phyloP scores from a whole-genome alignment of 2,888 invertebrate species.

The Drosophila melanosoma region DNA sequence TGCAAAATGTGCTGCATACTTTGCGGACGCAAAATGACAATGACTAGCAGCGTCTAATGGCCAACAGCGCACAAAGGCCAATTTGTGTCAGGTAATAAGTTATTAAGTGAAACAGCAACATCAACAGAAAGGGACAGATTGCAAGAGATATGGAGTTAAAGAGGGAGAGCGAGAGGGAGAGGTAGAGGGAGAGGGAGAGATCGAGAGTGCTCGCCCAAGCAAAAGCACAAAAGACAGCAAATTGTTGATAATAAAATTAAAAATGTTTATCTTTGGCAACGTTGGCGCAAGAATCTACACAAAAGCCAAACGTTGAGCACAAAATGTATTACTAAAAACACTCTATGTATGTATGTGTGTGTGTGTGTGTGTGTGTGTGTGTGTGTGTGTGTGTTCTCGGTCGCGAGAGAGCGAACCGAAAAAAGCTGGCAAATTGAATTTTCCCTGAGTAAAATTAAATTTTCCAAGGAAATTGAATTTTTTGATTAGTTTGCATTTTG shows the following conservation, averaged over 20 bases:
- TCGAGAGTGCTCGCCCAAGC: background rate
- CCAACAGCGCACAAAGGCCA: conserved; percentile 37
- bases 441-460: conserved; percentile 80
- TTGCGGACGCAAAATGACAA: conserved; percentile 55
- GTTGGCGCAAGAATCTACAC: conserved; percentile 50
- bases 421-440: conserved; percentile 77
- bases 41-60: conserved; percentile 40
- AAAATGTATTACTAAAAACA: conserved; percentile 58
- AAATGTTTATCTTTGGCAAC: conserved; percentile 69
- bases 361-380: conserved; percentile 15
- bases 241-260: conserved; percentile 77
- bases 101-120: conserved; percentile 59
- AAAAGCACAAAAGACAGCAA: conserved; percentile 49
- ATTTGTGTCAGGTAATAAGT: conserved; percentile 68
- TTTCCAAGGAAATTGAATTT: conserved; percentile 82
- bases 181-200: background rate
- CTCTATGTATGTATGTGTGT: conserved; percentile 19
- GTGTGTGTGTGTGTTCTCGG: conserved; percentile 26
- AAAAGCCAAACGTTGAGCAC: conserved; percentile 45
- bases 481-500: conserved; percentile 84
- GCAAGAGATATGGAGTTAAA: background rate
- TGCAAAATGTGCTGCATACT: conserved; percentile 72
- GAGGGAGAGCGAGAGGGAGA: background rate
- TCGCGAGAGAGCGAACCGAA: conserved; percentile 50
- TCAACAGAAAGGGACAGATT: conserved; percentile 6